These are phyloP conservation scores for Drosophila lacicola DNA, from an alignment of 2,888 invertebrate genomes.

Conservation along the genomic window DNA sequence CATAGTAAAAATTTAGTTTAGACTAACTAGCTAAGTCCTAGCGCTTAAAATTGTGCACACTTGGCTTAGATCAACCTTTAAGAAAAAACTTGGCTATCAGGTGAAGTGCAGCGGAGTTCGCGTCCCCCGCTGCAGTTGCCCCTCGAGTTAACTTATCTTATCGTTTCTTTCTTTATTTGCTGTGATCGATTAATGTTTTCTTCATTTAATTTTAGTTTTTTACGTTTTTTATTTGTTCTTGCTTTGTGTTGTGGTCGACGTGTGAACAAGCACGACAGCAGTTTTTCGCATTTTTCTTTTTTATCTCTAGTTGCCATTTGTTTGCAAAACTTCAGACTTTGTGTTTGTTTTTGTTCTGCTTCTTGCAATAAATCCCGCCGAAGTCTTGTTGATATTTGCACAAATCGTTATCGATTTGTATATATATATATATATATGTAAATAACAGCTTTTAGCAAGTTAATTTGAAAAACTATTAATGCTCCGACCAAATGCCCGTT, in stretches of 20 bases:
- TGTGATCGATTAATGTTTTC: conserved; percentile 48
- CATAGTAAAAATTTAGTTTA: too few relatives aligned
- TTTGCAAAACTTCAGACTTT: conserved; percentile 38
- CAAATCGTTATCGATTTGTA: conserved; percentile 47
- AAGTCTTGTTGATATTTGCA: conserved; percentile 41
- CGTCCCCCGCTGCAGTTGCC: conserved; percentile 25
- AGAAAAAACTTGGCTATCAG: conserved; percentile 3
- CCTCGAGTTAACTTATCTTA: conserved; percentile 56
- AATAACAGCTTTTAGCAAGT: conserved; percentile 47
- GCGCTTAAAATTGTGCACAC: too few relatives aligned
- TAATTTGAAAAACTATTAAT: conserved; percentile 55
- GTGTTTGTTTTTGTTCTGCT: conserved; percentile 40
- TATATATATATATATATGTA: not conserved
- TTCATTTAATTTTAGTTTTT: conserved; percentile 28
- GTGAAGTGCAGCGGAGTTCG: conserved; percentile 45
- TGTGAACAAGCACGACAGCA: conserved; percentile 59
- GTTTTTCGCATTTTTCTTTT: conserved; percentile 10
- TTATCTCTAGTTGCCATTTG: conserved; percentile 11
- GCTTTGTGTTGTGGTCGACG: conserved; percentile 63
- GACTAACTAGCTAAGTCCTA: too few relatives aligned
- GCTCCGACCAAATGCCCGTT: not conserved
- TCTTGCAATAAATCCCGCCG: conserved; percentile 30
- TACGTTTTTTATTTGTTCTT: conserved; percentile 21
- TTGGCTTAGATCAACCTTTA: too few relatives aligned
- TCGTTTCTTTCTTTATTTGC: conserved; percentile 36